Conservation (phyloP, 1,140 invertebrate genomes). For the Orchestia grillus region DNA sequence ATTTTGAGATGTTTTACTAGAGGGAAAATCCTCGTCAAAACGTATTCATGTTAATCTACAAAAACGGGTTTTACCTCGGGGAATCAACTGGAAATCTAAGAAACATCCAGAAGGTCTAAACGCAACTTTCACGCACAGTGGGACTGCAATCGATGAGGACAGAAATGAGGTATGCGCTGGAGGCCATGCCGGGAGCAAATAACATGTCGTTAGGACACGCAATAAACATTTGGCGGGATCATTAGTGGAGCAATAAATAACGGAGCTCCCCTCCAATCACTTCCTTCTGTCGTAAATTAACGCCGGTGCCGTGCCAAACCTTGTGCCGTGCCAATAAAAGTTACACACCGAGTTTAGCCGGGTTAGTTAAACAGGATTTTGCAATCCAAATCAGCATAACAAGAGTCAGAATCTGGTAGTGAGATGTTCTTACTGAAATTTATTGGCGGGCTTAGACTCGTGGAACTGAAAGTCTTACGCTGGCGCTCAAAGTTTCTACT, state of each 20-base stretch:
- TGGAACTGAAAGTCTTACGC: neutral
- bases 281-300: constrained; percentile 42
- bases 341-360: neutral
- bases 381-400: neutral
- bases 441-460: neutral
- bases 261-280: constrained; percentile 27
- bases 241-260: constrained; percentile 43
- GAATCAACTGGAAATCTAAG: too few relatives aligned
- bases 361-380: neutral
- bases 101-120: neutral
- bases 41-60: too few relatives aligned
- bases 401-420: neutral
- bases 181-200: neutral
- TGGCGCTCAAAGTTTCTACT: neutral
- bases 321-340: neutral
- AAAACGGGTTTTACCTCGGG: too few relatives aligned
- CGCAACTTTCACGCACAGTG: neutral
- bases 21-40: too few relatives aligned
- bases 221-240: constrained; percentile 44
- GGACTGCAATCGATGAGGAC: neutral
- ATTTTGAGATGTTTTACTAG: too few relatives aligned
- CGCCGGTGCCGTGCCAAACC: neutral
- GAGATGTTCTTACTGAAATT: neutral
- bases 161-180: neutral
- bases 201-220: constrained; percentile 31